Base-by-base conservation (phyloP, 1,140 invertebrate species). In the Heliconius himera region DNA sequence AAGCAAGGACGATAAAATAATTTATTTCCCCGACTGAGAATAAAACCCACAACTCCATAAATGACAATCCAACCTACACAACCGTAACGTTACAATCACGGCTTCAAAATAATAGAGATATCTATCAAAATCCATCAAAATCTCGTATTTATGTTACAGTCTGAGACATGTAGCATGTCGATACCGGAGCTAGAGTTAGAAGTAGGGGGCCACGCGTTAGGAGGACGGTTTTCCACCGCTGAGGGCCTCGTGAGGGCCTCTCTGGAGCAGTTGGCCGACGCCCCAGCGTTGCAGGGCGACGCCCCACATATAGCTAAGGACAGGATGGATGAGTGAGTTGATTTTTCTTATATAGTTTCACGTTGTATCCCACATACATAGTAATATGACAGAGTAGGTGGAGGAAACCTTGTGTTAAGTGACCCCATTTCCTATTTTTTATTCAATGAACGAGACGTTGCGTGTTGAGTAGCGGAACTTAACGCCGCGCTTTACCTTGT, bases 161-260 rank as follows among this genome's bases (percentile, higher is more conserved):
- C 99, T 4, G 99, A 99, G 88, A 99, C 98, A 0, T 99, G 99
- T 91, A 95, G 95, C 26, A 93, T 99, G 83, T 89, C 94, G 38
- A 98, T 99, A 83, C 99, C 99, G 0, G 98, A 99, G 92, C 88
- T 99, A 54, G 98, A 99, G 1, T 13, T 83, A 49, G 80, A 83
- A 22, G 82, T 83, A 75, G 82, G 82, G 1, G 95, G 98, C 1
- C 96, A 96, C 46, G 96, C 98, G 20, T 93, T 99, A n/a, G 97
- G 98, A 18, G 98, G 99, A 4, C 96, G 98, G 56, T 99, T 99
- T 92, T 99, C 98, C 4, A 99, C 99, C 0, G 95, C 99, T 1
- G 99, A 99, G 95, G 99, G 97, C 0, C 91, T 98, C 20, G 89
- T 98, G 49, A 85, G 90, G 36, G 96, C 97, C 6, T 96, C 81